A percentile compares a stretch with the other conserved stretches of the same genome.
phyloP scores from a whole-genome alignment of 2,113 vertebrate genomes.

The Microcebus murinus region DNA sequence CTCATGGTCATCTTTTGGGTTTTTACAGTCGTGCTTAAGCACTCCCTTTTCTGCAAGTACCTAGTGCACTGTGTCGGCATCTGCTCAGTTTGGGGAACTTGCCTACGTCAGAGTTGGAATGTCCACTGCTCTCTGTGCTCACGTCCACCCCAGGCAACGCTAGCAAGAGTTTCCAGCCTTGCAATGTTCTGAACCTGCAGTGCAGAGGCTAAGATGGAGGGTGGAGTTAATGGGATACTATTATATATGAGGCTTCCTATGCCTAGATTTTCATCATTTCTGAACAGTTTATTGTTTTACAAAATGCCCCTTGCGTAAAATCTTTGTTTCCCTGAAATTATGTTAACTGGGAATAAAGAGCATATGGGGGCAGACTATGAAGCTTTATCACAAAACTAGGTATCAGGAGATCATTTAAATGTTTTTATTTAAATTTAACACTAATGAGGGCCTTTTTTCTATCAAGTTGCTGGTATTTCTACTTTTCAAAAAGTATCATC shows the following conservation, averaged over 20 bases:
- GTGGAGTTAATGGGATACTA: not conserved
- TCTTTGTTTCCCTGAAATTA: not conserved
- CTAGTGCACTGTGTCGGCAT: not conserved
- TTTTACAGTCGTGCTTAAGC: not conserved
- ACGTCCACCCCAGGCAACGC: not conserved
- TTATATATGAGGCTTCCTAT: not conserved
- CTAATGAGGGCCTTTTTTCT: not conserved
- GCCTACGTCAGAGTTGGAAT: not conserved
- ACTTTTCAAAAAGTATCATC: not conserved
- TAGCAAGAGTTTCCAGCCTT: not conserved
- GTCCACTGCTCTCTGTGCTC: not conserved
- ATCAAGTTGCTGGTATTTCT: not conserved
- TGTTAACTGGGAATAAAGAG: not conserved
- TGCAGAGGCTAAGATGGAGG: not conserved
- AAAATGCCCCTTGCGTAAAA: not conserved
- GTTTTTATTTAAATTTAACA: not conserved
- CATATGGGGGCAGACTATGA: not conserved
- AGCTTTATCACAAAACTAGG: not conserved
- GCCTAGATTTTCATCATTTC: not conserved
- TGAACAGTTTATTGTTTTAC: slow-evolving; percentile 27
- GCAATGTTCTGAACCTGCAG: not conserved
- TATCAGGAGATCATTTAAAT: not conserved
- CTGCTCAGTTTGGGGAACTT: not conserved
- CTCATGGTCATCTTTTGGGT: not conserved
- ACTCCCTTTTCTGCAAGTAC: not conserved